Evolutionary conservation across 2,113 vertebrate genomes (phyloP).

Genomic region (Elephas maximus): DNA sequence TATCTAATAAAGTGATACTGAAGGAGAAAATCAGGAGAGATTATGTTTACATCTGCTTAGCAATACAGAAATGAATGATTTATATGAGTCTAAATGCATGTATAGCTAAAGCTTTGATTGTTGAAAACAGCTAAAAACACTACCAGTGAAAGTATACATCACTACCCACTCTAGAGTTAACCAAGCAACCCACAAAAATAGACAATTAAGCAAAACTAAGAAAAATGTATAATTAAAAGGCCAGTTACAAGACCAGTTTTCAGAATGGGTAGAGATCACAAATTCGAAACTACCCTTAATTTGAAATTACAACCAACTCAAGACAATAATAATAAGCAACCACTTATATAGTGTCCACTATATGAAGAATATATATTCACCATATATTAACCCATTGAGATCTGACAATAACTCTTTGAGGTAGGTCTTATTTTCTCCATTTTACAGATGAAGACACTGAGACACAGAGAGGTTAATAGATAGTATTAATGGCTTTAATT

Average conservation of each 20-base stretch:
- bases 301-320: background rate
- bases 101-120: background rate
- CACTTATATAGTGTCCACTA: background rate
- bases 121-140: background rate
- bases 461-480: background rate
- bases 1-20: background rate
- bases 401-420: background rate
- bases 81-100: background rate
- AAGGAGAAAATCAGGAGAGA: background rate
- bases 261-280: too few relatives aligned
- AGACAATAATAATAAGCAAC: slow-evolving; percentile 13
- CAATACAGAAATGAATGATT: background rate
- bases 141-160: background rate
- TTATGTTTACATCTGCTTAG: background rate
- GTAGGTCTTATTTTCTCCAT: background rate
- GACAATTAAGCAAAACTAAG: background rate
- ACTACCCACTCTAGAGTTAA: background rate
- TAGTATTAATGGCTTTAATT: background rate
- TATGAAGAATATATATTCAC: background rate
- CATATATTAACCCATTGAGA: background rate
- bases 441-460: background rate
- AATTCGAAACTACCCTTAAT: background rate
- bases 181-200: background rate
- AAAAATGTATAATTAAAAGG: background rate
- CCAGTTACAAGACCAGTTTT: background rate